Conservation (phyloP, 2,888 invertebrate genomes). For the Ommatoiulus sabulosus region DNA sequence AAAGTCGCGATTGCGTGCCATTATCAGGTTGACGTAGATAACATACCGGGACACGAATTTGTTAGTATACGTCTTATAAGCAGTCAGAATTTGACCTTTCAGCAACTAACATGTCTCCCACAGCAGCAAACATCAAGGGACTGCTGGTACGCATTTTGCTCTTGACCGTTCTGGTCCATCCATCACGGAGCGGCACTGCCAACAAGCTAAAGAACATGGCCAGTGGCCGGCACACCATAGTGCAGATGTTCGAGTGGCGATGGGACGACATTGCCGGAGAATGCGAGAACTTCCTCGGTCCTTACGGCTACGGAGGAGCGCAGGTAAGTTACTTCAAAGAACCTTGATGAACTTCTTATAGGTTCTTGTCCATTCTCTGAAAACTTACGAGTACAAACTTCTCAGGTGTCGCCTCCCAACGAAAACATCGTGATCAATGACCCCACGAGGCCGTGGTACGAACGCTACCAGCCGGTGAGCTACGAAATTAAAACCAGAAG, state of each 20-base stretch:
- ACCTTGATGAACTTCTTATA: too few relatives aligned
- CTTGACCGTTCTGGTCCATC: not conserved
- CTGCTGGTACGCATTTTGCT: not conserved
- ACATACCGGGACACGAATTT: too few relatives aligned
- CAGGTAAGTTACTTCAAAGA: conserved; percentile 70
- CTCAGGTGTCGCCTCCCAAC: conserved; percentile 79
- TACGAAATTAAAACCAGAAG: conserved; percentile 67
- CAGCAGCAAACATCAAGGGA: too few relatives aligned
- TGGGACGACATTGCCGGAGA: conserved; percentile 83
- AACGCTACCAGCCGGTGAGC: conserved; percentile 69
- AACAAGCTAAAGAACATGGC: conserved; percentile 56
- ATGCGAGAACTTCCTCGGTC: conserved; percentile 81
- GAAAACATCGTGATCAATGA: conserved; percentile 75
- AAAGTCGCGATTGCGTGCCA: too few relatives aligned
- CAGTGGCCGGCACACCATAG: conserved; percentile 64
- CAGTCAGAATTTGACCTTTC: too few relatives aligned
- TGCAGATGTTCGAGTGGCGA: conserved; percentile 79
- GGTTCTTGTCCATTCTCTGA: too few relatives aligned
- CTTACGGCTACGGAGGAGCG: conserved; percentile 79
- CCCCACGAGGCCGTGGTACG: conserved; percentile 66
- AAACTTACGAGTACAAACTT: not conserved
- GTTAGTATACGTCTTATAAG: too few relatives aligned
- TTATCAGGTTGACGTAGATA: too few relatives aligned
- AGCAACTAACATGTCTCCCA: too few relatives aligned
- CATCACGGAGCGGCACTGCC: not conserved